phyloP scores from a whole-genome alignment of 2,113 vertebrate genomes.

The Eulemur macaco region DNA sequence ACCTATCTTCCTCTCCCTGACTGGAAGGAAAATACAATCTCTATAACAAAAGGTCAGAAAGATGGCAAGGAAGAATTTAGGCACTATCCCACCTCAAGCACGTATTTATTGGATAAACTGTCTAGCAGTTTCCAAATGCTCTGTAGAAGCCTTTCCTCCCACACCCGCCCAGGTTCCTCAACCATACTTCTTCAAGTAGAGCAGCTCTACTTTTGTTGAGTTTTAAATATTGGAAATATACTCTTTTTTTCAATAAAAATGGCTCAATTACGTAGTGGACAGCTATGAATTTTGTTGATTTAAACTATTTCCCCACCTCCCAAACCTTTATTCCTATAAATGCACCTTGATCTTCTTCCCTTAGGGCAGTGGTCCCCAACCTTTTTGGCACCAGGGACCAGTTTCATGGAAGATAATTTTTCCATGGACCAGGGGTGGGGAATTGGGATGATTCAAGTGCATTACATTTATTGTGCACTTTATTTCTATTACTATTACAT shows the following conservation, averaged over 20 bases:
- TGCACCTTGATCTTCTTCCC: neutral
- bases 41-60: neutral
- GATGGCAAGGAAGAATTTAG: neutral
- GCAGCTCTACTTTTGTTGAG: neutral
- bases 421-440: no score
- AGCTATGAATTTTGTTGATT: slow-evolving; percentile 44
- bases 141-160: neutral
- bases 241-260: neutral
- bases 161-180: neutral
- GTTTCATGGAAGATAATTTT: no score
- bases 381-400: no score
- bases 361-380: neutral
- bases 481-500: no score
- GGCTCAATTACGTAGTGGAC: neutral
- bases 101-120: slow-evolving; percentile 33
- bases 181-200: slow-evolving; percentile 1
- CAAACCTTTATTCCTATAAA: slow-evolving; percentile 6
- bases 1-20: neutral
- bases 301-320: slow-evolving; percentile 16
- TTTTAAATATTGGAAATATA: slow-evolving; percentile 12
- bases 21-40: neutral
- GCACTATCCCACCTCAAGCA: neutral
- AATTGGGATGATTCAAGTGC: no score
- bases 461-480: no score
- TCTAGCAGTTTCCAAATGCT: neutral